phyloP scores from a whole-genome alignment of 2,113 vertebrate species.

The Elephas maximus region DNA sequence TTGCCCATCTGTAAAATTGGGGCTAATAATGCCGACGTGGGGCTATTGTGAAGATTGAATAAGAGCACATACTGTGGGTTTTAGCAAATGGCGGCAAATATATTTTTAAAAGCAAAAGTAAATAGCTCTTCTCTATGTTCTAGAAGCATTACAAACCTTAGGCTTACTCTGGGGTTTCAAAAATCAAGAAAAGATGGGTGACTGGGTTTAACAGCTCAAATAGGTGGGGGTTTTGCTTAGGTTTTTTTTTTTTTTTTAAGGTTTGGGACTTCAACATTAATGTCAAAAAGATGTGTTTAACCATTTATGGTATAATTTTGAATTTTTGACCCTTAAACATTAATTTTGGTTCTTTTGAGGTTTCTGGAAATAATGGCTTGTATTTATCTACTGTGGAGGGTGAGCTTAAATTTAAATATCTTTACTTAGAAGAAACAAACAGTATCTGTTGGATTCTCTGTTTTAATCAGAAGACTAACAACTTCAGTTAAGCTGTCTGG shows the following conservation, averaged over 20 bases:
- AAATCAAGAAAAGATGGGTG: constrained; percentile 51
- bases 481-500: neutral
- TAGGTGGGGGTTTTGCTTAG: neutral
- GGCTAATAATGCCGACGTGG: neutral
- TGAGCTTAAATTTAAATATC: constrained; percentile 50
- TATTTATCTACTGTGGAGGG: neutral
- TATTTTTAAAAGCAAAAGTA: neutral
- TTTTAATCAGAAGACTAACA: constrained; percentile 48
- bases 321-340: neutral
- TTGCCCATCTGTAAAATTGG: neutral
- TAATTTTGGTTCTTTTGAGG: constrained; percentile 16
- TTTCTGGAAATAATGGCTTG: constrained; percentile 37
- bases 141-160: constrained; percentile 39
- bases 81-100: neutral
- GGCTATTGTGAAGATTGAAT: neutral
- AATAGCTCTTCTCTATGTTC: neutral
- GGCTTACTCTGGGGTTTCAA: constrained; percentile 29
- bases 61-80: neutral
- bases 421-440: constrained; percentile 18
- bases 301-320: constrained; percentile 33
- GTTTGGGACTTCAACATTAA: neutral
- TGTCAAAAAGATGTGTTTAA: constrained; percentile 23
- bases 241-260: neutral
- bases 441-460: neutral
- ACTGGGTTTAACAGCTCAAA: neutral